Percentiles rank a stretch among this genome's conserved stretches.
Evolutionary conservation across 2,113 vertebrate genomes (phyloP).

Genomic region (Vidua macroura): DNA sequence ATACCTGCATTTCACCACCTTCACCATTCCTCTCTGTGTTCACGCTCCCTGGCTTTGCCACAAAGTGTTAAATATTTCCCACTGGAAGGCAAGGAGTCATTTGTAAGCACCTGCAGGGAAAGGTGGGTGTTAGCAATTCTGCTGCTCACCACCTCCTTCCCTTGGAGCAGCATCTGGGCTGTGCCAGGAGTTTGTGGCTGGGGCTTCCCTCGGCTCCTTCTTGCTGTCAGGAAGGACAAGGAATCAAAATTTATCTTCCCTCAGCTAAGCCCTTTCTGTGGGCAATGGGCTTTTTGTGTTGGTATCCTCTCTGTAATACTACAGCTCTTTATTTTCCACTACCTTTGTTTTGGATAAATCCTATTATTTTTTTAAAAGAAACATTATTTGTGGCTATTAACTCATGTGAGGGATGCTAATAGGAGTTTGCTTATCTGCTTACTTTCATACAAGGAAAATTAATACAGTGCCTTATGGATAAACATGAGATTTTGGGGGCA

Average conservation of each 20-base stretch:
- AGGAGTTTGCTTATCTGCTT: background rate
- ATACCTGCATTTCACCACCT: background rate
- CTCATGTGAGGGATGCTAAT: background rate
- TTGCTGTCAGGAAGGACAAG: background rate
- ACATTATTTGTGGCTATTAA: background rate
- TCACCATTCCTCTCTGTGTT: background rate
- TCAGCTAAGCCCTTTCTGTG: background rate
- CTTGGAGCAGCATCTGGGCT: background rate
- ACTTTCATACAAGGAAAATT: background rate
- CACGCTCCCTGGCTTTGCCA: accelerated
- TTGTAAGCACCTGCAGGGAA: background rate
- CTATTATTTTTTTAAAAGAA: background rate
- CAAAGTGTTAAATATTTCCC: background rate
- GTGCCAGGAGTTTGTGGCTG: background rate
- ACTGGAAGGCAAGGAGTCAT: accelerated
- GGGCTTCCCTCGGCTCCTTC: background rate
- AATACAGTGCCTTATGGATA: background rate
- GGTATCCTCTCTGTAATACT: background rate
- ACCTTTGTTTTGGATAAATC: slow-evolving; percentile 20
- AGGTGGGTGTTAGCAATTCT: background rate
- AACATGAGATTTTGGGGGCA: background rate
- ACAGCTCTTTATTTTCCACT: background rate
- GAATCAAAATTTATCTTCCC: background rate
- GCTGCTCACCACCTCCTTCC: background rate
- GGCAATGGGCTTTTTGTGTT: background rate